phyloP scores from a whole-genome alignment of 2,888 invertebrate species.

The Dicycla oo region DNA sequence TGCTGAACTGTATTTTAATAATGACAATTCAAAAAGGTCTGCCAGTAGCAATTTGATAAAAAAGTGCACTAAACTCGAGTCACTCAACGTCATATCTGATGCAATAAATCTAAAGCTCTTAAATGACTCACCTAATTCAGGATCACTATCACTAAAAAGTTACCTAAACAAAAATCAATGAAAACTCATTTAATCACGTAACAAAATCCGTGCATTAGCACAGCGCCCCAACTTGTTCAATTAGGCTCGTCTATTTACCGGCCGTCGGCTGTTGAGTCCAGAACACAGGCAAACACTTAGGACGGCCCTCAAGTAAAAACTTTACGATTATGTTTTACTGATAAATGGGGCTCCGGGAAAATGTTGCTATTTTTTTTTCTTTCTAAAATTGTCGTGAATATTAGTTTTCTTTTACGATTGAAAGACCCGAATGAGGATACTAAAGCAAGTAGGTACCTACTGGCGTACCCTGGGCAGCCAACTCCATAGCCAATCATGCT shows the following conservation, averaged over 20 bases:
- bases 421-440: background rate
- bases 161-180: slow-evolving; percentile 16
- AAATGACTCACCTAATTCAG: background rate
- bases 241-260: slow-evolving; percentile 54
- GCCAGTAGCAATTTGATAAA: no score
- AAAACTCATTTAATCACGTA: slow-evolving; percentile 45
- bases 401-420: background rate
- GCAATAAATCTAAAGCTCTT: background rate
- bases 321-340: slow-evolving; percentile 35
- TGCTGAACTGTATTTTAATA: no score
- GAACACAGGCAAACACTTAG: slow-evolving; percentile 41
- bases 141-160: slow-evolving; percentile 12
- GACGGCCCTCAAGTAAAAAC: slow-evolving; percentile 36
- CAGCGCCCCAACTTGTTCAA: slow-evolving; percentile 49
- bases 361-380: background rate
- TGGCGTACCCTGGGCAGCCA: background rate
- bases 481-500: background rate
- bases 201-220: slow-evolving; percentile 58
- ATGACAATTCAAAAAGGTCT: background rate
- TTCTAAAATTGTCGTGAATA: no score
- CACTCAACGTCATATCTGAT: background rate
- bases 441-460: background rate
- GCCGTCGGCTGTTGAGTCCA: slow-evolving; percentile 44
- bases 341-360: background rate
- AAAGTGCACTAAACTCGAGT: background rate